Conservation (phyloP, 92 coral and sea anemone genomes). For the Hydrozoanthus gracilis region DNA sequence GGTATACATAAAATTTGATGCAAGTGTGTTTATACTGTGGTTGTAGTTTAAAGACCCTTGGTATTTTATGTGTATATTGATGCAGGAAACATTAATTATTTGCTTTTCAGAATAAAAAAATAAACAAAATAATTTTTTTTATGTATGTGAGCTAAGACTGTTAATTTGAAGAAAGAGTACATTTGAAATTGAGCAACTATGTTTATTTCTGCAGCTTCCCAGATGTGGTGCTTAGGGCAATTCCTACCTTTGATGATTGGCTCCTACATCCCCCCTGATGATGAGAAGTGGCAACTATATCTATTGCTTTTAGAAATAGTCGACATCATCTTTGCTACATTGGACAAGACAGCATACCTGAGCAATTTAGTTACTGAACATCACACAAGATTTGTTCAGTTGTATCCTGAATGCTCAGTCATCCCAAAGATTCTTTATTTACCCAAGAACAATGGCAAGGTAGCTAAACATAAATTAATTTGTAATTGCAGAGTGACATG, state of each 20-base stretch:
- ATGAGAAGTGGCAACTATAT: conserved; percentile 65
- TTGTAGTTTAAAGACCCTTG: too few species aligned
- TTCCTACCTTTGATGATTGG: conserved; percentile 56
- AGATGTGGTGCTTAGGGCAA: conserved; percentile 59
- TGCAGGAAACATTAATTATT: too few species aligned
- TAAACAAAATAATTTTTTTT: too few species aligned
- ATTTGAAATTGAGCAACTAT: too few species aligned
- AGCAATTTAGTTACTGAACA: conserved; percentile 13
- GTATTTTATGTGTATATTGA: too few species aligned
- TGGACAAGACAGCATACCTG: conserved; percentile 35
- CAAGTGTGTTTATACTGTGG: too few species aligned
- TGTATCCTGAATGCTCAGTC: conserved; percentile 48
- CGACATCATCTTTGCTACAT: conserved; percentile 52
- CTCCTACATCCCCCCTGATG: conserved; percentile 51
- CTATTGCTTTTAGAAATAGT: conserved; percentile 52
- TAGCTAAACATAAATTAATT: conserved; percentile 5
- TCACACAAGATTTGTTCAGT: conserved; percentile 40
- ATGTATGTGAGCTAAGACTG: too few species aligned
- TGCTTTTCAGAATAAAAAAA: too few species aligned
- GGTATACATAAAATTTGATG: too few species aligned
- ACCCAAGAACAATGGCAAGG: conserved; percentile 47
- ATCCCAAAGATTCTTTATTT: conserved; percentile 54
- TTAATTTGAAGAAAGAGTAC: too few species aligned
- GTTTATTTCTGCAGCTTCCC: too few species aligned
- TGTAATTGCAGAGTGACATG: not conserved